Evolutionary conservation across 2,888 invertebrate genomes (phyloP).

Genomic region (Lysandra bellargus): DNA sequence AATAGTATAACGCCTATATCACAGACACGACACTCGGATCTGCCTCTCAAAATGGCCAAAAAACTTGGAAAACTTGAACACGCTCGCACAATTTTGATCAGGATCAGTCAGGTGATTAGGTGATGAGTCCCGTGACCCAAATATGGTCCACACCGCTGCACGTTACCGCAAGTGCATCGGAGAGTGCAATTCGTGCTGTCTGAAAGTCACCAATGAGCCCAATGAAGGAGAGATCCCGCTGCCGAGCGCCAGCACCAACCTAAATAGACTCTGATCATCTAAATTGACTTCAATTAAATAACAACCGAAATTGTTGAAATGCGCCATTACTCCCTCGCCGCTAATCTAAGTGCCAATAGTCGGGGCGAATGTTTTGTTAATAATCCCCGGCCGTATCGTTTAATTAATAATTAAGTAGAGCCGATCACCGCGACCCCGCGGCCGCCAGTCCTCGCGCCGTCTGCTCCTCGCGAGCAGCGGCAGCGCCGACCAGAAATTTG

Average conservation of each 20-base stretch:
- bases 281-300: slow-evolving; percentile 82
- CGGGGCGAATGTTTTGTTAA: slow-evolving; percentile 79
- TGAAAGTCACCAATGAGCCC: slow-evolving; percentile 81
- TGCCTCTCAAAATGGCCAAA: not conserved
- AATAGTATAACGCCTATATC: not conserved
- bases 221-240: slow-evolving; percentile 80
- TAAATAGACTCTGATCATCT: slow-evolving; percentile 82
- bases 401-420: slow-evolving; percentile 77
- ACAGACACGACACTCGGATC: not conserved
- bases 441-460: slow-evolving; percentile 41
- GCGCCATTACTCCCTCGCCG: slow-evolving; percentile 80
- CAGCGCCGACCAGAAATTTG: not conserved
- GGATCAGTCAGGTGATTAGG: slow-evolving; percentile 19
- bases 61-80: slow-evolving; percentile 8
- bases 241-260: slow-evolving; percentile 80
- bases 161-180: slow-evolving; percentile 75
- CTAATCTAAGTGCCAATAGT: slow-evolving; percentile 81
- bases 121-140: slow-evolving; percentile 50
- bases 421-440: slow-evolving; percentile 58
- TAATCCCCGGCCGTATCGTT: slow-evolving; percentile 72
- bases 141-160: slow-evolving; percentile 54
- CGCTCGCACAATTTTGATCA: not conserved
- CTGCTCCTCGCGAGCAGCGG: not conserved
- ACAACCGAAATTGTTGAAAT: slow-evolving; percentile 82
- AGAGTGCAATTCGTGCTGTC: slow-evolving; percentile 80